Evolutionary conservation across 2,113 vertebrate species (phyloP).

Genomic region (Brachyhypopomus gauderio): DNA sequence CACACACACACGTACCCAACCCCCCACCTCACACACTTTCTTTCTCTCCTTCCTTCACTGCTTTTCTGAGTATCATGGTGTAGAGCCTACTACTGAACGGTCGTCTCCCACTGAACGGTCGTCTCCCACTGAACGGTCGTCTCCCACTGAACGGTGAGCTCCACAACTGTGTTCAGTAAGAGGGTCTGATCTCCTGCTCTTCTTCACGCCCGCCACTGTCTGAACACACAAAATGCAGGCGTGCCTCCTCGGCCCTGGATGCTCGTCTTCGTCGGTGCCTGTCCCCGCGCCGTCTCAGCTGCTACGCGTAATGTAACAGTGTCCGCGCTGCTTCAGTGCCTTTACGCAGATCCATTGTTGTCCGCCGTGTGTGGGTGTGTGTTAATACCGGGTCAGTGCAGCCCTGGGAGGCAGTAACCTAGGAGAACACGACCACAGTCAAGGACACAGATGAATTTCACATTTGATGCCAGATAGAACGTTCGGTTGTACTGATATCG

Average conservation of each 20-base stretch:
- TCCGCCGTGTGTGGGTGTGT: neutral
- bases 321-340: neutral
- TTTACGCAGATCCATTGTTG: neutral
- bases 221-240: no score
- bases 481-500: neutral
- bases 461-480: neutral
- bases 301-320: neutral
- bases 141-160: neutral
- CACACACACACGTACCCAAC: neutral
- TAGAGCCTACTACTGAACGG: no score
- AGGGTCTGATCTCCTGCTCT: no score
- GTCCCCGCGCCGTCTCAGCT: neutral
- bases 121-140: no score
- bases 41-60: neutral
- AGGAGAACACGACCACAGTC: neutral
- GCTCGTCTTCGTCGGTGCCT: no score
- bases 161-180: neutral
- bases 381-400: neutral
- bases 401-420: neutral
- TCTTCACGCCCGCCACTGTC: no score
- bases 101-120: neutral
- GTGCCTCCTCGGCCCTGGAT: no score
- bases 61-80: no score
- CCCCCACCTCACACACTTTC: constrained; percentile 1
- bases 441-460: neutral